Percentiles rank a stretch among this genome's conserved stretches.
These are phyloP conservation scores for Aphrophora alni DNA, from an alignment of 2,888 invertebrate genomes.

Conservation along the genomic window DNA sequence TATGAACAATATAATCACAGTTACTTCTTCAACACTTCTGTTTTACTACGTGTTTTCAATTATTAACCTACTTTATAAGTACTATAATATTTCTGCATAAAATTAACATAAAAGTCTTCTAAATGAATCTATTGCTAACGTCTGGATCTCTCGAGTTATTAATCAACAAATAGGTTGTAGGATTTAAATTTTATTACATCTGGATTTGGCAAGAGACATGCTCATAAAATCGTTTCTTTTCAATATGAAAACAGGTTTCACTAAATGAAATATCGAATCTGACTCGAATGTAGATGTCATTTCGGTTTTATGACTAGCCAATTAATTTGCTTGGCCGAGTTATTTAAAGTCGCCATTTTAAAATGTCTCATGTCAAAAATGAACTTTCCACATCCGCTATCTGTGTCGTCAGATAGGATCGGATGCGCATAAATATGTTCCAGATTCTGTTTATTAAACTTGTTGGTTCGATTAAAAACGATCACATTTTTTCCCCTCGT, in stretches of 20 bases:
- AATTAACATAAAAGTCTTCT: not conserved
- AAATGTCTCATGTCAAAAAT: not conserved
- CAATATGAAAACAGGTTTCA: not conserved
- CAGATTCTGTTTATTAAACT: no score
- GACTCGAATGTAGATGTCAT: conserved; percentile 1
- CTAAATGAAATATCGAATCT: not conserved
- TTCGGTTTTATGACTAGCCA: conserved; percentile 1
- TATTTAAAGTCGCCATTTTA: not conserved
- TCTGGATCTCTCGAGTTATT: not conserved
- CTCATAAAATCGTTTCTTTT: not conserved
- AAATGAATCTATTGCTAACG: not conserved
- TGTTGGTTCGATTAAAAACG: no score
- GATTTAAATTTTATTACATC: conserved; percentile 5
- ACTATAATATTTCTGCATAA: not conserved
- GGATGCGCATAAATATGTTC: not conserved
- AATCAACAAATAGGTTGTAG: not conserved
- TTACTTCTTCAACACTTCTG: no score
- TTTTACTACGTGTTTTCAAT: no score
- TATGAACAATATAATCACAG: no score
- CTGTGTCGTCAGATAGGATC: not conserved
- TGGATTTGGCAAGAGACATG: conserved; percentile 1
- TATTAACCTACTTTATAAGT: no score
- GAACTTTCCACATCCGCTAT: not conserved
- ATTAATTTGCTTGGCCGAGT: not conserved
- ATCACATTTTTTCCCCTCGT: no score